These are phyloP conservation scores for Porites evermanni DNA, from an alignment of 92 coral and sea anemone genomes.

Conservation along the genomic window DNA sequence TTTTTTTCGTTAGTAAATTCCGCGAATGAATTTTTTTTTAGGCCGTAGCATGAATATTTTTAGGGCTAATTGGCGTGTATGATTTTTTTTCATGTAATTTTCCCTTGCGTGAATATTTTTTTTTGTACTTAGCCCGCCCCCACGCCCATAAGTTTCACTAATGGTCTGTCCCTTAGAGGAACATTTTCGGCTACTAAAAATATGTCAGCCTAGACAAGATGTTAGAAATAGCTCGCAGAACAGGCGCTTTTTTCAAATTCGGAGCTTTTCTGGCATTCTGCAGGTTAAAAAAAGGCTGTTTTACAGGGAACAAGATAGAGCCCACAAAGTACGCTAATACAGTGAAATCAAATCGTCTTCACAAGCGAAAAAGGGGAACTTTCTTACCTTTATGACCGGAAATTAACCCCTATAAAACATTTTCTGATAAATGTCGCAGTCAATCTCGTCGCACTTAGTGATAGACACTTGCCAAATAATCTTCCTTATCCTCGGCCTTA, in stretches of 20 bases:
- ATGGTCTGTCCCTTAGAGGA: constrained; percentile 8
- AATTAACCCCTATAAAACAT: background rate
- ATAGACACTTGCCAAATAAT: background rate
- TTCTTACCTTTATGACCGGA: background rate
- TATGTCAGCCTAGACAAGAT: constrained; percentile 2
- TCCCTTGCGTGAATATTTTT: no score
- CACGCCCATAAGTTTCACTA: background rate
- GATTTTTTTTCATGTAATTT: no score
- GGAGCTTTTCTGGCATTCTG: constrained; percentile 4
- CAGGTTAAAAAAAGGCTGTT: constrained; percentile 4
- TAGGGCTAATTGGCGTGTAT: no score
- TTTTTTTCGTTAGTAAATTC: no score
- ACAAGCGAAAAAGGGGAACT: background rate
- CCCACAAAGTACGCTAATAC: background rate
- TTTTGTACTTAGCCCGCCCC: background rate
- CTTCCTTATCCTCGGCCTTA: background rate
- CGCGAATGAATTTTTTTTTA: no score
- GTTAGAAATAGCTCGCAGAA: constrained; percentile 1
- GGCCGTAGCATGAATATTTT: no score
- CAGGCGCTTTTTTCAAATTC: background rate
- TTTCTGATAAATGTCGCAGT: background rate
- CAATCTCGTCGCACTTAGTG: no score
- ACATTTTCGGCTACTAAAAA: constrained; percentile 1
- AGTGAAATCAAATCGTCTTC: no score
- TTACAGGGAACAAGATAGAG: constrained; percentile 10